Evolutionary conservation across 1,140 invertebrate genomes (phyloP).

Genomic region (Tetragonula clypearis): DNA sequence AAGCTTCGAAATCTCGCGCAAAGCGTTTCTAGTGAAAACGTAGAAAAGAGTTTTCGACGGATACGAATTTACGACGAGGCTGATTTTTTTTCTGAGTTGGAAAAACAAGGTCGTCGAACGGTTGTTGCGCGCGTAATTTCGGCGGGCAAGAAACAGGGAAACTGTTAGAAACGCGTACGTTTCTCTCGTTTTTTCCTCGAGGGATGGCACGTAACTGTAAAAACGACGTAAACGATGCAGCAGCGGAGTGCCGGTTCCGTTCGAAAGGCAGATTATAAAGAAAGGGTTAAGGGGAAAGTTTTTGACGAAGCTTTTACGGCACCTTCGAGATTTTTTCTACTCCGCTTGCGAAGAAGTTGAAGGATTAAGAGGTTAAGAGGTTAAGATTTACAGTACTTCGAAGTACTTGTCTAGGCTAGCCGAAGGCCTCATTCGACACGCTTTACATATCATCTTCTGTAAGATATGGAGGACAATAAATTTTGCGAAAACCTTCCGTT

Average conservation of each 20-base stretch:
- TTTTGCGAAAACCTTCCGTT: not conserved
- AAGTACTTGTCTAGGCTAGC: slow-evolving; percentile 4
- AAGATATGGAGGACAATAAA: not conserved
- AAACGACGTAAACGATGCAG: slow-evolving; percentile 56
- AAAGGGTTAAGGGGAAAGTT: slow-evolving; percentile 58
- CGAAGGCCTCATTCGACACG: not conserved
- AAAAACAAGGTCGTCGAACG: slow-evolving; percentile 18
- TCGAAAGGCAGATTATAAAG: slow-evolving; percentile 54
- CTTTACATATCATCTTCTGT: not conserved
- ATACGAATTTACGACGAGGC: not conserved
- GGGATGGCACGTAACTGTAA: slow-evolving; percentile 54
- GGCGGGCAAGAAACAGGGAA: not conserved
- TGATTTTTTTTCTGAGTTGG: not conserved
- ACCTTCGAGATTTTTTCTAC: slow-evolving; percentile 44
- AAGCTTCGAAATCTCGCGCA: not conserved
- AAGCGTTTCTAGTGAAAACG: not conserved
- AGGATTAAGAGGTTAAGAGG: not conserved
- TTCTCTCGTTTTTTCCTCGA: not conserved
- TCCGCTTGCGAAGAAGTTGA: slow-evolving; percentile 22
- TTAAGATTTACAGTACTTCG: slow-evolving; percentile 23
- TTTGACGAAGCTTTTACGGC: slow-evolving; percentile 57
- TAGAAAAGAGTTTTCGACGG: not conserved
- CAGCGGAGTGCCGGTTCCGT: not conserved
- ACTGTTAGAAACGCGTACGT: slow-evolving; percentile 37
- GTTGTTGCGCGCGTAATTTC: not conserved